A percentile compares a stretch with the other conserved stretches of the same genome.
These are phyloP conservation scores for Balanococcus diminutus DNA, from an alignment of 2,888 invertebrate species.

Conservation along the genomic window DNA sequence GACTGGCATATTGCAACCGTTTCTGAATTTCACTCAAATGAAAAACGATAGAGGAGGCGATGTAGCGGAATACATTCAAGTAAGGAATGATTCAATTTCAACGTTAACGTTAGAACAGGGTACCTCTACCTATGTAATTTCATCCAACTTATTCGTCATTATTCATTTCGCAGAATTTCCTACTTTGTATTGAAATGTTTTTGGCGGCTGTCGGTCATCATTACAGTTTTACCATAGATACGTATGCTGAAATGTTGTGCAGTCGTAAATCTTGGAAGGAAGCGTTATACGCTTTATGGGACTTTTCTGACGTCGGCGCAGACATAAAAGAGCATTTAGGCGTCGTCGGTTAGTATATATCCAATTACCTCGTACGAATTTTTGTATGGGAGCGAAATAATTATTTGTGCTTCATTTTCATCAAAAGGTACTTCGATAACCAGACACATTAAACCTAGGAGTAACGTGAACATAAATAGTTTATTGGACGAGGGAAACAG, in stretches of 20 bases:
- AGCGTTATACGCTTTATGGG: slow-evolving; percentile 91
- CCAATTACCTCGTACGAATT: too few species aligned
- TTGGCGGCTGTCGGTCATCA: slow-evolving; percentile 93
- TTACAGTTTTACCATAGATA: slow-evolving; percentile 93
- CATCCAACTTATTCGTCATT: too few species aligned
- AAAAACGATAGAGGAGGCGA: slow-evolving; percentile 65
- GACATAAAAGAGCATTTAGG: slow-evolving; percentile 91
- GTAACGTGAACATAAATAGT: not conserved
- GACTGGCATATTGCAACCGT: slow-evolving; percentile 77
- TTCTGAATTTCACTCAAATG: slow-evolving; percentile 65
- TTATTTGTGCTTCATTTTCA: too few species aligned
- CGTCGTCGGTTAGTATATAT: slow-evolving; percentile 44
- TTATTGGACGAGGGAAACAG: not conserved
- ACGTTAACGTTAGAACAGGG: not conserved
- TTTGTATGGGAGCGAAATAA: not conserved
- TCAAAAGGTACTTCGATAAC: slow-evolving; percentile 34
- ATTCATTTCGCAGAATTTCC: slow-evolving; percentile 75
- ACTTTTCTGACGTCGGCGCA: slow-evolving; percentile 91
- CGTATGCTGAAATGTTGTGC: slow-evolving; percentile 65
- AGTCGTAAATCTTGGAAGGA: slow-evolving; percentile 69
- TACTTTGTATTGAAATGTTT: slow-evolving; percentile 98
- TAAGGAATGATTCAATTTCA: slow-evolving; percentile 60
- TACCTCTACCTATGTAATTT: too few species aligned
- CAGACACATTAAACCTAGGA: not conserved
- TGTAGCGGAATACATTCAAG: slow-evolving; percentile 73